Conservation (phyloP, 2,797 vertebrate genomes). For the Zalophus californianus region DNA sequence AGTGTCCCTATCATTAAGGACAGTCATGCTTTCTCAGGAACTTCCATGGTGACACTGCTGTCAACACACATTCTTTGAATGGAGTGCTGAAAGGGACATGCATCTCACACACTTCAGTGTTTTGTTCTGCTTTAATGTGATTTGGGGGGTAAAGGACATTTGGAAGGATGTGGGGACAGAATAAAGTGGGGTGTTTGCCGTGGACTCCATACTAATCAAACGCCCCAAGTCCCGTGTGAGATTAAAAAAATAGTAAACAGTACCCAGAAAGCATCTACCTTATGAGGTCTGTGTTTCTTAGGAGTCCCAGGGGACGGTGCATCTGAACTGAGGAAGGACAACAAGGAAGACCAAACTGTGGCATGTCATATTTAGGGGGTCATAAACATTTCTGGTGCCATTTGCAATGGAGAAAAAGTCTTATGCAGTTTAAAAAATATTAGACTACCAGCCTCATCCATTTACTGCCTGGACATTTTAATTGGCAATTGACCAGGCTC, state of each 20-base stretch:
- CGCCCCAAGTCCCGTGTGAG: background rate
- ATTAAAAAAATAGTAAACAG: background rate
- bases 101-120: background rate
- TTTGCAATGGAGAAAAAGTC: background rate
- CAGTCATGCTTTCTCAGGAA: background rate
- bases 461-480: background rate
- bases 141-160: background rate
- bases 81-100: background rate
- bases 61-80: background rate
- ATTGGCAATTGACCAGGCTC: background rate
- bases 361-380: background rate
- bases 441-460: background rate
- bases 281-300: background rate
- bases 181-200: background rate
- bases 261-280: background rate
- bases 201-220: background rate
- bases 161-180: background rate
- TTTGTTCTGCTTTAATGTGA: background rate
- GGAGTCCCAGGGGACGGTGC: background rate
- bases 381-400: background rate
- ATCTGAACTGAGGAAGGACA: background rate
- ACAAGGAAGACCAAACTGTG: background rate
- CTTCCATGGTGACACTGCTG: fast-evolving
- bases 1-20: background rate
- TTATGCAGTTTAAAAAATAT: background rate